A percentile compares a stretch with the other conserved stretches of the same genome.
phyloP scores from a whole-genome alignment of 1,140 invertebrate genomes.

The Rhizoglyphus robini region DNA sequence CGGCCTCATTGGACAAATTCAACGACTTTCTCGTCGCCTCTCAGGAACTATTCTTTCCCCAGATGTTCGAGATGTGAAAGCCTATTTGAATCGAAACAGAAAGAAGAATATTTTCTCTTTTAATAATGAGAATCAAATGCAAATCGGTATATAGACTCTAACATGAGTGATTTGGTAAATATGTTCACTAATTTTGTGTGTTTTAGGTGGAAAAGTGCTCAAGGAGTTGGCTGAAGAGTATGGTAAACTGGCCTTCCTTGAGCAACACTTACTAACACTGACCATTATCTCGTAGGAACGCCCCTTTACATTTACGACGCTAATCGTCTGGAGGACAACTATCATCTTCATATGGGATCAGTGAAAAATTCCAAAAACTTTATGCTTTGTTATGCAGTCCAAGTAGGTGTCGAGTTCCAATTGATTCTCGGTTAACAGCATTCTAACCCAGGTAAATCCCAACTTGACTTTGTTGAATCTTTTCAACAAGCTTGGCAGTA shows the following conservation, averaged over 20 bases:
- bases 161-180: background rate
- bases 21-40: conserved; percentile 16
- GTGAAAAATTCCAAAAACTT: conserved; percentile 14
- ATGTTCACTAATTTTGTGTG: too few species aligned
- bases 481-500: conserved; percentile 20
- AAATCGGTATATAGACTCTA: conserved; percentile 3
- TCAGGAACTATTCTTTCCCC: conserved; percentile 7
- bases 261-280: background rate
- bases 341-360: conserved; percentile 8
- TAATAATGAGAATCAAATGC: conserved; percentile 14
- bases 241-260: background rate
- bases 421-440: conserved; percentile 27
- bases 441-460: too few species aligned
- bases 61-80: background rate
- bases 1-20: conserved; percentile 15
- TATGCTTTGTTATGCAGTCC: conserved; percentile 17
- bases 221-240: conserved; percentile 17
- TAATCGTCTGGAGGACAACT: conserved; percentile 15
- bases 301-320: conserved; percentile 18
- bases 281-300: background rate
- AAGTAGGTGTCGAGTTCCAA: too few species aligned
- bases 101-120: conserved; percentile 1
- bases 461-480: conserved; percentile 25
- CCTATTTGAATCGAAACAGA: background rate
- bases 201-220: conserved; percentile 6